Percentiles rank a stretch among this genome's conserved stretches.
Conservation (phyloP, 2,797 vertebrate genomes). For the Acrossocheilus fasciatus region DNA sequence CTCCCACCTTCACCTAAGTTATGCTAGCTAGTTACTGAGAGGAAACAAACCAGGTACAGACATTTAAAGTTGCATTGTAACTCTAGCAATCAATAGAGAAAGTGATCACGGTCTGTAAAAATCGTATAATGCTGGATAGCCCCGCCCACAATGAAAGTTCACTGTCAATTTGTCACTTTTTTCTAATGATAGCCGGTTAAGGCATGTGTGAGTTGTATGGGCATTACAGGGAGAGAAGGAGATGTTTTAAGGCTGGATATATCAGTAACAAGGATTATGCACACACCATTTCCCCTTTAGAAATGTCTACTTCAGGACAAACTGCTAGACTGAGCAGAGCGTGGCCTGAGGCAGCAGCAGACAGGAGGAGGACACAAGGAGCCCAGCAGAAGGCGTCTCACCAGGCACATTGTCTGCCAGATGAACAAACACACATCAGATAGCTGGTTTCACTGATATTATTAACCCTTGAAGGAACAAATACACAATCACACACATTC, state of each 20-base stretch:
- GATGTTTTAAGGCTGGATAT: constrained; percentile 1
- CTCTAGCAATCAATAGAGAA: background rate
- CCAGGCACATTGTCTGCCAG: constrained; percentile 37
- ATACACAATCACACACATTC: background rate
- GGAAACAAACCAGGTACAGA: background rate
- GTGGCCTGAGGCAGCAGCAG: constrained; percentile 28
- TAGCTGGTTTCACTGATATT: background rate
- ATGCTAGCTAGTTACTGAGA: background rate
- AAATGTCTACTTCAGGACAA: constrained; percentile 34
- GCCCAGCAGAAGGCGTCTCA: constrained; percentile 22
- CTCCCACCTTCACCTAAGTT: background rate
- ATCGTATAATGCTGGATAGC: background rate
- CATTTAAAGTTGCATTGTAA: background rate
- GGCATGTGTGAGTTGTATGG: background rate
- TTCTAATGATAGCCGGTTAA: background rate
- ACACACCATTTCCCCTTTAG: constrained; percentile 49
- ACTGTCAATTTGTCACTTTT: background rate
- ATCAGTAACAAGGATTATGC: constrained; percentile 43
- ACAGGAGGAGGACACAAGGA: constrained; percentile 18
- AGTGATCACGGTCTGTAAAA: background rate
- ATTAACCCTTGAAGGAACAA: constrained; percentile 6
- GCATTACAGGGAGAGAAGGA: background rate
- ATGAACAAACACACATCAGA: constrained; percentile 27
- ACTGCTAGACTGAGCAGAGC: constrained; percentile 36
- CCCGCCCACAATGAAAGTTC: background rate